phyloP scores from a whole-genome alignment of 2,888 invertebrate species.

The Tanytarsus gracilentus region DNA sequence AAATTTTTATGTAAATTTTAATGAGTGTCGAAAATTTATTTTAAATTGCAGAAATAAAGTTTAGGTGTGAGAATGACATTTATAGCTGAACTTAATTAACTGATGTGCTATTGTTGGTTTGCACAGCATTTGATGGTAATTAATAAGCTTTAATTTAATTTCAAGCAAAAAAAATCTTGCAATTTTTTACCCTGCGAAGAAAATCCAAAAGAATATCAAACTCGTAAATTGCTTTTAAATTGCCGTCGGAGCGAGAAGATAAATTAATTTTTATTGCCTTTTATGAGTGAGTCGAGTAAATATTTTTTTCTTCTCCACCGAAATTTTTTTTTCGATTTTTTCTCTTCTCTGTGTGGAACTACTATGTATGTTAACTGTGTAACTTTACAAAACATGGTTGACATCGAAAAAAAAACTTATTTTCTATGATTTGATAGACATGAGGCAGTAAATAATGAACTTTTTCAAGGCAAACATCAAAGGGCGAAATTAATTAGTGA shows the following conservation, averaged over 20 bases:
- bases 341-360: neutral
- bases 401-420: no score
- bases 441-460: no score
- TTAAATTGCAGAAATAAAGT: neutral
- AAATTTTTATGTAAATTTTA: constrained; percentile 4
- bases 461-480: no score
- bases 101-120: neutral
- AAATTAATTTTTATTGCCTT: constrained; percentile 21
- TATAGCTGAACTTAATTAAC: neutral
- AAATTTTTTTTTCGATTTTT: neutral
- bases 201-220: neutral
- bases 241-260: constrained; percentile 22
- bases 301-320: neutral
- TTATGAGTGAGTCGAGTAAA: neutral
- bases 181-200: neutral
- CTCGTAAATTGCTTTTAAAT: constrained; percentile 17
- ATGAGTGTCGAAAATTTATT: neutral
- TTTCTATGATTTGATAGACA: no score
- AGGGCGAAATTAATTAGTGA: no score
- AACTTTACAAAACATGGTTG: no score
- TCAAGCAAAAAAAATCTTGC: neutral
- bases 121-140: neutral
- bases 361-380: no score
- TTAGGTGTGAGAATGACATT: constrained; percentile 4
- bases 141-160: neutral